phyloP scores from a whole-genome alignment of 2,888 invertebrate genomes.

The Ectropis crepuscularia region DNA sequence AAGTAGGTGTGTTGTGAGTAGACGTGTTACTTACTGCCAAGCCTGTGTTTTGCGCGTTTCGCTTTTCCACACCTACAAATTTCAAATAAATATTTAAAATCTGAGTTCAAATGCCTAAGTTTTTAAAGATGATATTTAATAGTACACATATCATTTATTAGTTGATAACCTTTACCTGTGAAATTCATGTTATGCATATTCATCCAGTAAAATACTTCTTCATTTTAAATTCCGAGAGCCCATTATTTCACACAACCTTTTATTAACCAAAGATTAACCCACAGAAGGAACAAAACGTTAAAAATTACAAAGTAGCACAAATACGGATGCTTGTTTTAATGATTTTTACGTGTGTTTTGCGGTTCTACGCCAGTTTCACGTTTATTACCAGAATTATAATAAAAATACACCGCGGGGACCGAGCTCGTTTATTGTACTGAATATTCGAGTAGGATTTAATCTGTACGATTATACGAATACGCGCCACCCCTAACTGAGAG shows the following conservation, averaged over 20 bases:
- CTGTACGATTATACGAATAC: constrained; percentile 54
- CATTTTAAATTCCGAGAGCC: neutral
- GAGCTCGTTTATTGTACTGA: constrained; percentile 47
- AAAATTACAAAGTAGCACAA: constrained; percentile 20
- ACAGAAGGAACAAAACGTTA: constrained; percentile 12
- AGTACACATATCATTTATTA: too few relatives aligned
- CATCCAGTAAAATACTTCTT: too few relatives aligned
- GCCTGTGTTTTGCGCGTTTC: too few relatives aligned
- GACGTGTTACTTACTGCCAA: too few relatives aligned
- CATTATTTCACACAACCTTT: constrained; percentile 1
- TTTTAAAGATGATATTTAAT: too few relatives aligned
- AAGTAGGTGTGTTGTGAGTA: too few relatives aligned
- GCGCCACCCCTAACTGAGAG: constrained; percentile 38
- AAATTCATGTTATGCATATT: too few relatives aligned
- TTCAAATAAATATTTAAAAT: too few relatives aligned
- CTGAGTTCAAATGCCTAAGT: too few relatives aligned
- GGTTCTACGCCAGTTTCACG: constrained; percentile 34
- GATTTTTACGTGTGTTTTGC: constrained; percentile 32
- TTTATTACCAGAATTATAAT: constrained; percentile 41
- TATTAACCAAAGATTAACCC: constrained; percentile 13
- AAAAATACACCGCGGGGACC: constrained; percentile 47
- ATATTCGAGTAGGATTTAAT: constrained; percentile 59
- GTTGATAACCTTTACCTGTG: too few relatives aligned
- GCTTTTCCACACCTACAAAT: too few relatives aligned
- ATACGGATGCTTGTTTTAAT: constrained; percentile 26